Conservation (phyloP, 2,113 vertebrate species). For the Peromyscus polionotus region DNA sequence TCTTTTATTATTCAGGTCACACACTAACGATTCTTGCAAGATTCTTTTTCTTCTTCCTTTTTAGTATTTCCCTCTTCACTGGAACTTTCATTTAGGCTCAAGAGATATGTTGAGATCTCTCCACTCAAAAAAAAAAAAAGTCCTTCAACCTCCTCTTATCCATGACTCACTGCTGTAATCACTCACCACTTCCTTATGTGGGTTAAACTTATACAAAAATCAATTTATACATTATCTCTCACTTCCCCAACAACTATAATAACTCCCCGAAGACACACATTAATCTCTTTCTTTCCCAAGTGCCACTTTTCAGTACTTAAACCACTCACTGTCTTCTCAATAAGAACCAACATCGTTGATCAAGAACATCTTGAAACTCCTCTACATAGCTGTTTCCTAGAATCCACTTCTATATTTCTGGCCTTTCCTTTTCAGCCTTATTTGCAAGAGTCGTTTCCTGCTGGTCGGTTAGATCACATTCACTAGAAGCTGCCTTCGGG, state of each 20-base stretch:
- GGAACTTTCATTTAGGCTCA: neutral
- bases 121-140: slow-evolving; percentile 54
- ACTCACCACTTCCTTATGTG: neutral
- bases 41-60: neutral
- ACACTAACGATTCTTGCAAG: neutral
- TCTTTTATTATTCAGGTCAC: neutral
- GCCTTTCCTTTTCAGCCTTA: neutral
- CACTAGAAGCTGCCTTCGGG: neutral
- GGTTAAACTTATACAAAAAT: slow-evolving; percentile 16
- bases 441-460: neutral
- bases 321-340: neutral
- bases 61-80: neutral
- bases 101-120: slow-evolving; percentile 3
- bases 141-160: neutral
- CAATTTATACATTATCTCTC: neutral
- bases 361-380: neutral
- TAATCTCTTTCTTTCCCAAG: neutral
- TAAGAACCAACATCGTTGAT: slow-evolving; percentile 24
- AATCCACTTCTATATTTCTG: slow-evolving; percentile 16
- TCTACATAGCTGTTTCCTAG: slow-evolving; percentile 5
- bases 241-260: neutral
- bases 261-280: neutral
- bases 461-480: neutral
- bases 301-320: neutral
- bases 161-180: neutral